Base-by-base conservation (phyloP, 2,888 invertebrate species). In the Lamellibrachia satsuma region DNA sequence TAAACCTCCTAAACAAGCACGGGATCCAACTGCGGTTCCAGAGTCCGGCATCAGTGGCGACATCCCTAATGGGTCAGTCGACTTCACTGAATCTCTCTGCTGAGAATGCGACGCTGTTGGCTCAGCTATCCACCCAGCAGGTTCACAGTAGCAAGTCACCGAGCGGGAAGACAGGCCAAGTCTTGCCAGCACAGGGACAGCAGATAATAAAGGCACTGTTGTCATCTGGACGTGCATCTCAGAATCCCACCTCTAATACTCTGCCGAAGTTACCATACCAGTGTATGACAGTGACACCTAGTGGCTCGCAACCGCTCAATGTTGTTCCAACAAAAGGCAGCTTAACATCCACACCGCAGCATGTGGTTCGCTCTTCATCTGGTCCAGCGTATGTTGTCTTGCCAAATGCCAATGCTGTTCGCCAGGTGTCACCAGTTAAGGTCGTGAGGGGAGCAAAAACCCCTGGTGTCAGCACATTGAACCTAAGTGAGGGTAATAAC, bases 71-170 rank as follows among this genome's bases (percentile, higher is more conserved):
- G 22, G 75, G 22, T 75, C 75, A 75, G 22, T 22, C 75, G 22
- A 75, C 39, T 39, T 39, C 39, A 39, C 1, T 39, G 39, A 39
- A 11, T 75, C 75, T 75, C 75, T 22, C 22, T 6, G 75, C 75
- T 22, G 75, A 75, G 75, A 75, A n/a, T 51, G n/a, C 92, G 51
- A 92, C 60, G n/a, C 27, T 93, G 57, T 90, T 93, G 27, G 93
- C 93, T n/a, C 93, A 93, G 57, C 91, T 93, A 0, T 91, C 93
- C 9, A 92, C 15, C 91, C 92, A 55, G 92, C 92, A 9, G 90
- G 75, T 6, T 15, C 15, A 15, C 22, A 15, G 75, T 22, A 22
- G 22, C 75, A 75, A 75, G 75, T 22, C 75, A 22, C 60, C 7
- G 60, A 22, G 60, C 8, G 60, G 60, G 60, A 75, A 11, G 22